phyloP scores from a whole-genome alignment of 2,797 vertebrate species.

The Acipenser ruthenus region DNA sequence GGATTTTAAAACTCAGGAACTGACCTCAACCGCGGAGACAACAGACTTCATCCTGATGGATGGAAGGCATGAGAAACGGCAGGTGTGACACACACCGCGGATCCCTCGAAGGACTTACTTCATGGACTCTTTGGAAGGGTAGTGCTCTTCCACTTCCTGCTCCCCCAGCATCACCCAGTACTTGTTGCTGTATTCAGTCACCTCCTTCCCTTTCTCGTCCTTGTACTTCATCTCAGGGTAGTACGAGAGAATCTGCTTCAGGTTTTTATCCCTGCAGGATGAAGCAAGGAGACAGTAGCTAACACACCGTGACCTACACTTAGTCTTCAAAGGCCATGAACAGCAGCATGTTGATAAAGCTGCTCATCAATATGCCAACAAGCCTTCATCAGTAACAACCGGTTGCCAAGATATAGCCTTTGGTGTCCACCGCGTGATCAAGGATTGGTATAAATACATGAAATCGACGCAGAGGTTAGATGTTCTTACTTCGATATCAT shows the following conservation, averaged over 20 bases:
- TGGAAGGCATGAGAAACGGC: too few species aligned
- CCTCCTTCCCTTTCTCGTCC: slow-evolving; percentile 78
- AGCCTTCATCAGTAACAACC: too few species aligned
- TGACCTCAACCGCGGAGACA: too few species aligned
- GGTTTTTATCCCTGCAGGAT: slow-evolving; percentile 54
- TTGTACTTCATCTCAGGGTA: slow-evolving; percentile 76
- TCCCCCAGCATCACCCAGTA: slow-evolving; percentile 94
- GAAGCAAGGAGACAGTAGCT: slow-evolving; percentile 6
- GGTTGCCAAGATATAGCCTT: too few species aligned
- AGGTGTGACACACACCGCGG: too few species aligned
- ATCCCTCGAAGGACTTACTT: slow-evolving; percentile 56
- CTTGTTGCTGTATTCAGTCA: slow-evolving; percentile 82
- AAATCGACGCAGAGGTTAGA: background rate
- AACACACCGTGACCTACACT: background rate
- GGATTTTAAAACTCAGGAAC: too few species aligned
- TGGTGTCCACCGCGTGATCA: background rate
- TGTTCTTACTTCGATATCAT: slow-evolving; percentile 72
- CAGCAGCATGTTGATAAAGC: too few species aligned
- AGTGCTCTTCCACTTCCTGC: slow-evolving; percentile 51
- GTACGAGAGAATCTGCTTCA: slow-evolving; percentile 70
- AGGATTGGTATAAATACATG: background rate
- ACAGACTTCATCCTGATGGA: too few species aligned
- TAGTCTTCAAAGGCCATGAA: background rate
- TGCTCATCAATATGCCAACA: too few species aligned
- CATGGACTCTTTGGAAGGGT: slow-evolving; percentile 70